A percentile compares a stretch with the other conserved stretches of the same genome.
phyloP scores from a whole-genome alignment of 2,113 vertebrate genomes.

The Chitala chitala region DNA sequence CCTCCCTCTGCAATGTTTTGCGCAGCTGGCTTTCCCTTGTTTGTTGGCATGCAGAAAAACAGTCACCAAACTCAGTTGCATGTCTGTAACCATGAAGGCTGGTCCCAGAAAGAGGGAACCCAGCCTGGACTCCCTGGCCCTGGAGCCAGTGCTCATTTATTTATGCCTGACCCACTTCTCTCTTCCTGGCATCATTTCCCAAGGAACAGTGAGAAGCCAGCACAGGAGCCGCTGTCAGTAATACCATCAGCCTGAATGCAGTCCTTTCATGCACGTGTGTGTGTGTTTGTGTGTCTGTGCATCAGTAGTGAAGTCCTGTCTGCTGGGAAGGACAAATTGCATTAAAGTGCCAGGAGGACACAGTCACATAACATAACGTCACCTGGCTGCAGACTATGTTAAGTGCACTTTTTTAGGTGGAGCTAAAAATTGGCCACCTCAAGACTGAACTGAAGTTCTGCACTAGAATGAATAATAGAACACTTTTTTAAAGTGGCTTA shows the following conservation, averaged over 20 bases:
- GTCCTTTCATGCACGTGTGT: background rate
- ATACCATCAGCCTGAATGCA: background rate
- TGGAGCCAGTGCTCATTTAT: conserved; percentile 11
- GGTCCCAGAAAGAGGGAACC: background rate
- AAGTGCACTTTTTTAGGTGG: no score
- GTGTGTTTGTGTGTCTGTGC: background rate
- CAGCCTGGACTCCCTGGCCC: background rate
- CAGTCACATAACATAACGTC: background rate
- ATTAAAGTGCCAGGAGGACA: background rate
- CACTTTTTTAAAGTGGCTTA: background rate
- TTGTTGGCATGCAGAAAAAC: background rate
- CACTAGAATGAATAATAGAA: background rate
- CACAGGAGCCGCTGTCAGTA: background rate
- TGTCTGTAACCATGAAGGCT: background rate
- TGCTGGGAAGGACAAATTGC: background rate
- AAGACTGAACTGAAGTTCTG: background rate
- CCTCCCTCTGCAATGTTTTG: background rate
- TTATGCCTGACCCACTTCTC: conserved; percentile 16
- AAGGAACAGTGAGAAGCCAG: background rate
- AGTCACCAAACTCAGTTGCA: background rate
- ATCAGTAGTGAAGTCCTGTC: background rate
- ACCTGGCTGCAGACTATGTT: background rate
- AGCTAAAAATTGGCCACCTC: no score
- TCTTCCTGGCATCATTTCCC: conserved; percentile 1
- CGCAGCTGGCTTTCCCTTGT: background rate